Evolutionary conservation across 2,797 vertebrate genomes (phyloP).

Genomic region (Peromyscus nudipes): DNA sequence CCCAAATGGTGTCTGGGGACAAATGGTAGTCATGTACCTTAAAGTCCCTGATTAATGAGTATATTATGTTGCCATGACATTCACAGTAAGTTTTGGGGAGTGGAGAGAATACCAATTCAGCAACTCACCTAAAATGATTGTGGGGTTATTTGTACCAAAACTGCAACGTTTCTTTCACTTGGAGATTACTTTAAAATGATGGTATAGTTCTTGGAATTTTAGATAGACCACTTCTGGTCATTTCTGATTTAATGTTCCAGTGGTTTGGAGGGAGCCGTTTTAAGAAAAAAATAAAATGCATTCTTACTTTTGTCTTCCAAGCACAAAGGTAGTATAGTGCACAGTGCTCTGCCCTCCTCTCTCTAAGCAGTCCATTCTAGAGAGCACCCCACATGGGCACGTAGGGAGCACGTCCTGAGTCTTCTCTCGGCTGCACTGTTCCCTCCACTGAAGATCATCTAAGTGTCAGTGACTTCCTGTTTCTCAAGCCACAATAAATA

Average conservation of each 20-base stretch:
- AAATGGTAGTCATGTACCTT: neutral
- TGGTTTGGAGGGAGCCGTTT: neutral
- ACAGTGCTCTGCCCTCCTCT: neutral
- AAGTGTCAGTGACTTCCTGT: neutral
- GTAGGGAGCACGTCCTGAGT: neutral
- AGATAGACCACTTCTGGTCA: neutral
- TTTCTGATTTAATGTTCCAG: neutral
- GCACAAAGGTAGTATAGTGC: neutral
- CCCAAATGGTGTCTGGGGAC: neutral
- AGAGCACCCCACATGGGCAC: neutral
- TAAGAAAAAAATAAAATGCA: neutral
- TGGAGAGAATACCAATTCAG: neutral
- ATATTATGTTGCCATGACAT: neutral
- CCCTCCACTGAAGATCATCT: neutral
- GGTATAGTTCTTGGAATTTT: neutral
- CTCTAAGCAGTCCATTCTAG: neutral
- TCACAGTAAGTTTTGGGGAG: neutral
- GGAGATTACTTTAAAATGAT: constrained; percentile 23
- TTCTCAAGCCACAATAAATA: neutral
- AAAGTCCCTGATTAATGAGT: neutral
- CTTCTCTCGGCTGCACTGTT: too few species aligned
- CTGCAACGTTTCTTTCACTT: neutral
- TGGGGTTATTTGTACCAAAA: neutral
- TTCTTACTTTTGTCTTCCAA: neutral
- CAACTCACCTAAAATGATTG: neutral